These are phyloP conservation scores for Bimastos eiseni DNA, from an alignment of 2,888 invertebrate genomes.

Conservation along the genomic window DNA sequence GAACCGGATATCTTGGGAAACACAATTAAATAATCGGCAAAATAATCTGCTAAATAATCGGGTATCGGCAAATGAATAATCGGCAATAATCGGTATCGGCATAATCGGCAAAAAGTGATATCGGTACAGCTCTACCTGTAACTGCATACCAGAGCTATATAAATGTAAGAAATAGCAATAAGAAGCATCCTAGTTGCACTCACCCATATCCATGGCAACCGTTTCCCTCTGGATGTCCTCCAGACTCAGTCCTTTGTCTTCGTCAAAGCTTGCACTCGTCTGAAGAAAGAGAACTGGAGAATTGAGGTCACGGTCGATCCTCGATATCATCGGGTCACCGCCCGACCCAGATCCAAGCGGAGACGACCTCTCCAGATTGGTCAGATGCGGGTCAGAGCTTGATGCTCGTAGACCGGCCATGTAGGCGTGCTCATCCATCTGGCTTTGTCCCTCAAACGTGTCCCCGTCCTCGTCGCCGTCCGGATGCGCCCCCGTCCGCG, in stretches of 20 bases:
- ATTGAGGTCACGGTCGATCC: slow-evolving; percentile 41
- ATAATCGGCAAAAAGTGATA: too few relatives aligned
- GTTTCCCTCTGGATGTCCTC: slow-evolving; percentile 40
- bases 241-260: slow-evolving; percentile 36
- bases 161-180: neutral
- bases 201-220: slow-evolving; percentile 54
- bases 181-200: neutral
- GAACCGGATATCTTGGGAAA: too few relatives aligned
- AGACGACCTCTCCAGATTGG: slow-evolving; percentile 25
- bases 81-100: too few relatives aligned
- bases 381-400: slow-evolving; percentile 55
- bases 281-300: slow-evolving; percentile 54
- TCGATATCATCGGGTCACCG: slow-evolving; percentile 49
- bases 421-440: neutral
- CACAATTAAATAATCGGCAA: too few relatives aligned
- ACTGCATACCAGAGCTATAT: too few relatives aligned
- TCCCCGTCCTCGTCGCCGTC: neutral
- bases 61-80: too few relatives aligned
- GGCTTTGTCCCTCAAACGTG: neutral
- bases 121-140: too few relatives aligned
- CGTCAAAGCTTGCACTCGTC: neutral
- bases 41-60: too few relatives aligned
- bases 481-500: neutral
- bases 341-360: neutral
- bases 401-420: slow-evolving; percentile 33